These are phyloP conservation scores for Odocoileus virginianus DNA, from an alignment of 2,113 vertebrate genomes.

Conservation along the genomic window DNA sequence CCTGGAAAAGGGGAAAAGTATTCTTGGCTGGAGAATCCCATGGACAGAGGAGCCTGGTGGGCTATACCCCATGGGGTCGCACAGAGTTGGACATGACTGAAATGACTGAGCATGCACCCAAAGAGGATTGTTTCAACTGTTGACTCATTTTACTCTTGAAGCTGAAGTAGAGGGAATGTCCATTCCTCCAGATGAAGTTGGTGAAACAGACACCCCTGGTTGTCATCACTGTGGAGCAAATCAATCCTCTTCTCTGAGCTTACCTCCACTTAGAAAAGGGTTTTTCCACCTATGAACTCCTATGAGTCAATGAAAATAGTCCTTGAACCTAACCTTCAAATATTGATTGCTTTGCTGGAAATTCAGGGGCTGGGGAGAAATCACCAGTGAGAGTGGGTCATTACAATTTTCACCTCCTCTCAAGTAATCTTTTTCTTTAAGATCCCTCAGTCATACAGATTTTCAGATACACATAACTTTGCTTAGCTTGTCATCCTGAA, in stretches of 20 bases:
- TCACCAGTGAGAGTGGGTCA: not conserved
- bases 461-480: conserved; percentile 14
- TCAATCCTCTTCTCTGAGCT: too few species aligned
- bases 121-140: not conserved
- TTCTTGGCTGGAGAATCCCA: not conserved
- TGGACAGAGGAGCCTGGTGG: too few species aligned
- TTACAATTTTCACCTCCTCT: not conserved
- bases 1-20: not conserved
- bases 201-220: not conserved
- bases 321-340: conserved; percentile 41
- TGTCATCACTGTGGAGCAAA: not conserved
- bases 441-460: conserved; percentile 22
- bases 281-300: not conserved
- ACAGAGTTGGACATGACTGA: not conserved
- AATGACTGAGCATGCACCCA: fast-evolving
- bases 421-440: conserved; percentile 34
- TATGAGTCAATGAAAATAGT: not conserved
- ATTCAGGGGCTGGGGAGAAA: not conserved
- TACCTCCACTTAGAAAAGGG: not conserved
- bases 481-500: conserved; percentile 44
- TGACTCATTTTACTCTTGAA: not conserved
- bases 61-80: not conserved
- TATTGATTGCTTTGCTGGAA: not conserved
- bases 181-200: not conserved
- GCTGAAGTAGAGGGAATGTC: not conserved